Conservation (phyloP, 2,113 vertebrate genomes). For the Tilapia sparmanii region DNA sequence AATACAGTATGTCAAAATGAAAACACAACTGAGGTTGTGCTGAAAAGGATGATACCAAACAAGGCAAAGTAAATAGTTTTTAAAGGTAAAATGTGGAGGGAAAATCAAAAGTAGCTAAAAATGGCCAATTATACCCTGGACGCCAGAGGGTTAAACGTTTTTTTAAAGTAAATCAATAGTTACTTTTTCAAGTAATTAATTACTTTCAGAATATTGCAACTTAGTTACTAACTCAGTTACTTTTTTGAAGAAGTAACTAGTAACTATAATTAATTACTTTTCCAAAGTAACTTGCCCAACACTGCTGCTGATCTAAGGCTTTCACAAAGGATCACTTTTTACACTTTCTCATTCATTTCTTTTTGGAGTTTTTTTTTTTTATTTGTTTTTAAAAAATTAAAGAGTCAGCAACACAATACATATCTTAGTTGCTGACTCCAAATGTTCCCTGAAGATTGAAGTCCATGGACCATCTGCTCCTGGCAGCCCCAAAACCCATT, state of each 20-base stretch:
- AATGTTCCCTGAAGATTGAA: not conserved
- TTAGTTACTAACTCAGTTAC: not conserved
- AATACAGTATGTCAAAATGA: not conserved
- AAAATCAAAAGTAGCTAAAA: not conserved
- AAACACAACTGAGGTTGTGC: not conserved
- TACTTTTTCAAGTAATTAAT: not conserved
- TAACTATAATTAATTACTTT: not conserved
- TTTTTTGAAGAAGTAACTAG: not conserved
- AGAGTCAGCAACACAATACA: not conserved
- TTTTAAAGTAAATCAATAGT: not conserved
- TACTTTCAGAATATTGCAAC: not conserved
- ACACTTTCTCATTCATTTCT: not conserved
- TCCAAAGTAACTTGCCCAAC: not conserved
- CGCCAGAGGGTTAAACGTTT: not conserved
- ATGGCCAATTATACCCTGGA: not conserved
- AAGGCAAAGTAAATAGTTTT: not conserved
- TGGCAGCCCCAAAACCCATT: not conserved
- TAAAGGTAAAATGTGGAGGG: not conserved
- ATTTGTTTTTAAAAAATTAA: not conserved
- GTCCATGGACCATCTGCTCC: not conserved
- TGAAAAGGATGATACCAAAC: rapidly evolving
- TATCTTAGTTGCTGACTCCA: not conserved
- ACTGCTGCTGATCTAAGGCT: not conserved
- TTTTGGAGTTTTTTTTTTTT: rapidly evolving
- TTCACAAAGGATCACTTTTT: not conserved